Evolutionary conservation across 2,888 invertebrate genomes (phyloP), one percentile per base, ranked within the genome.

Genomic region (Ormyrus nitidulus): DNA sequence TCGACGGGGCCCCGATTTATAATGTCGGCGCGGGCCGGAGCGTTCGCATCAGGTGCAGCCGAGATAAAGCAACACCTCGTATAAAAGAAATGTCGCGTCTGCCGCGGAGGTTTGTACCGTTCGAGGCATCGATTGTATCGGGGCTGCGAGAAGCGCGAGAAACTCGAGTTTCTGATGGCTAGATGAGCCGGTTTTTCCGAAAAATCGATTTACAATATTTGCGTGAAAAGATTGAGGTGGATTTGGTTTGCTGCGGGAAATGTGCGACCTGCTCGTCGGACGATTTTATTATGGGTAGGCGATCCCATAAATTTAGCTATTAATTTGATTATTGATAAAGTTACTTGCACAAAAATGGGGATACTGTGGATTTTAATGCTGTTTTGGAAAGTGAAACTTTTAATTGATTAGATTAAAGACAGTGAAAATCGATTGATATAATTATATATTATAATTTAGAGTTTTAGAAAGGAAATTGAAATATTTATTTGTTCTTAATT

Each of bases 1-100:
- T 72, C 49, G 62, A 59, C 61, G 51, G 51, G n/a, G 44, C 34
- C 34, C 34, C 72, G 62, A 72, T 72, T 72, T 72, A 72, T 72
- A 72, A 72, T 34, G 61, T 9, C 53, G 48, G 19, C 34, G 19
- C 13, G n/a, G 44, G 8, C 11, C 53, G 56, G 2, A n/a, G 56
- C n/a, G 10, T 56, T 34, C 19, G n/a, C 11, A 56, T 9, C 11
- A 10, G 8, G 56, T 11, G 56, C 6, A 56, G n/a, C 34, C 3
- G 34, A 34, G 34, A 34, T 34, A 34, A 34, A 34, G 34, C 34
- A 2, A 34, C 34, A 34, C 34, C 34, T 34, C 34, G 56, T 19
- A 44, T 46, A 62, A 62, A 62, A 62, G 62, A 62, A 62, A 48
- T 62, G 62, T 62, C 62, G 62, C 62, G 46, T 5, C 11, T 4